A percentile compares a stretch with the other conserved stretches of the same genome.
Evolutionary conservation across 1,140 invertebrate species (phyloP).

Genomic region (Diorhabda sublineata): DNA sequence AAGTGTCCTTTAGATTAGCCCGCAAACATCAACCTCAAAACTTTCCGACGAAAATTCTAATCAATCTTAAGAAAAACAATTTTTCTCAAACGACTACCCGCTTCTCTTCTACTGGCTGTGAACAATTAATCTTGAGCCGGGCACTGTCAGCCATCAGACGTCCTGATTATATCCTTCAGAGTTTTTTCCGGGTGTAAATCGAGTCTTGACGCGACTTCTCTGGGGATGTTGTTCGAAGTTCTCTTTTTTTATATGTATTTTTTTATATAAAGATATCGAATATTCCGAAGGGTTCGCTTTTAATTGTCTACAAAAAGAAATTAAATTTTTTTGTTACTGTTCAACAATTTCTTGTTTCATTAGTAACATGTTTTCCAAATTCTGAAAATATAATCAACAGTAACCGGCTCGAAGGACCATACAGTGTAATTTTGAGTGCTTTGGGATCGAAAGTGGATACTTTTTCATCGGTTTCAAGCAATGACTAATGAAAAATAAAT

Average conservation of each 20-base stretch:
- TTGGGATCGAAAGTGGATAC: too few species aligned
- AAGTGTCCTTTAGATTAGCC: conserved; percentile 1
- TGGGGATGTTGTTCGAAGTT: neutral
- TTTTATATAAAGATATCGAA: neutral
- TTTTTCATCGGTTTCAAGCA: too few species aligned
- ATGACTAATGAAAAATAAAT: too few species aligned
- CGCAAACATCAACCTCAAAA: conserved; percentile 6
- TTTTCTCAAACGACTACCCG: neutral
- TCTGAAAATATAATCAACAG: too few species aligned
- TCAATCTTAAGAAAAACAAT: conserved; percentile 7
- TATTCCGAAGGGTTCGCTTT: neutral
- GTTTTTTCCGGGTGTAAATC: conserved; percentile 3
- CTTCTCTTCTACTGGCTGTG: conserved; percentile 3
- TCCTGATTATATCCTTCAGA: conserved; percentile 6
- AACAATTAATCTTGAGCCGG: conserved; percentile 9
- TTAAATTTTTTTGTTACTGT: too few species aligned
- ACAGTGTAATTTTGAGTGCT: too few species aligned
- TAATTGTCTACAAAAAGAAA: neutral
- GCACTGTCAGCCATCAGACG: conserved; percentile 9
- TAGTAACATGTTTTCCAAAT: too few species aligned
- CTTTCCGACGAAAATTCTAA: conserved; percentile 4
- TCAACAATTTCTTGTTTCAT: too few species aligned
- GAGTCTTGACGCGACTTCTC: neutral
- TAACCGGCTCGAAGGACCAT: too few species aligned
- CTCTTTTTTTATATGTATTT: neutral